Base-by-base conservation (phyloP, 2,888 invertebrate species). In the Balanococcus diminutus region DNA sequence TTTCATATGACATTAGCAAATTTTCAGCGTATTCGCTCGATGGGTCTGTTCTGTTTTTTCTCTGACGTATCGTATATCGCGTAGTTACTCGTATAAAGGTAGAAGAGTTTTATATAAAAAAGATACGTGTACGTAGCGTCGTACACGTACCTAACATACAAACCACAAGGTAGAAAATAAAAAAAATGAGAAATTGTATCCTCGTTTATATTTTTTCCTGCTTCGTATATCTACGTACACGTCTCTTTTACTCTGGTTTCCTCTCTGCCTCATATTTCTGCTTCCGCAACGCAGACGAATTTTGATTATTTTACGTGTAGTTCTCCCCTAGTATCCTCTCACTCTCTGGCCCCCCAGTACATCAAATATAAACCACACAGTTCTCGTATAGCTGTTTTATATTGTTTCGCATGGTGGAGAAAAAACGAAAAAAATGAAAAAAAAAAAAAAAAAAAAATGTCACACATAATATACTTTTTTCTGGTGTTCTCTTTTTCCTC, bases 361-460 rank as follows among this genome's bases (percentile, higher is more conserved):
- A 28, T n/a, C n/a, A n/a, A n/a, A 2, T 61, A 25, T 61, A 25
- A 25, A 25, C 25, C 25, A 22, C 22, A 25, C 28, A 67, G 28
- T 28, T 67, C 25, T 28, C 28, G 42, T 51, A 4, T 46, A 67
- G 28, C 61, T 28, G 28, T 4, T 36, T 8, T 67, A 28, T 28
- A 67, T 67, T 67, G 61, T 67, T 67, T 67, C 11, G 61, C 28
- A 28, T 28, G n/a, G n/a, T n/a, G n/a, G n/a, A n/a, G n/a, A n/a
- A n/a, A n/a, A 67, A 67, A 67, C 61, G 61, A 67, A 28, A n/a
- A n/a, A n/a, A n/a, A n/a, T n/a, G n/a, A n/a, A n/a, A n/a, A n/a
- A n/a, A n/a, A n/a, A n/a, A n/a, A n/a, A n/a, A 67, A 67, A 67
- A 25, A 28, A 67, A 28, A 67, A 67, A 67, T 67, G 25, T 67